These are phyloP conservation scores for Chaetoderma sp. DNA, from an alignment of 2,888 invertebrate genomes.

Conservation along the genomic window DNA sequence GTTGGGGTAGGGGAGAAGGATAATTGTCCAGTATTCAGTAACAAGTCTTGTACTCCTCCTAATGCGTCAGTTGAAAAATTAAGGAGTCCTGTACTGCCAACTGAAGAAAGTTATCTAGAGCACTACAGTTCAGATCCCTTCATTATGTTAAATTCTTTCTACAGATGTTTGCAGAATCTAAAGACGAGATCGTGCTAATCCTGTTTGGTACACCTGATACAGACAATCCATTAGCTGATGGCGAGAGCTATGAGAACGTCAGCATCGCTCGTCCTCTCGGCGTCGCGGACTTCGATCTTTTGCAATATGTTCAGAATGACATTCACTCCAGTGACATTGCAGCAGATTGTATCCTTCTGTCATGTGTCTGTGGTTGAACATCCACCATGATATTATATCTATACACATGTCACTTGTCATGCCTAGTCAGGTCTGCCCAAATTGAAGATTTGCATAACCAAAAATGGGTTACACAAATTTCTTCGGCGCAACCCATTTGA, in stretches of 20 bases:
- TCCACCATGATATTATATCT: not conserved
- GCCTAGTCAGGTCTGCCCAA: too few relatives aligned
- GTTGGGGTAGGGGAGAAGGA: too few relatives aligned
- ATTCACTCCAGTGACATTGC: constrained; percentile 69
- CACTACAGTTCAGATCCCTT: too few relatives aligned
- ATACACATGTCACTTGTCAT: not conserved
- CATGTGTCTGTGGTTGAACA: too few relatives aligned
- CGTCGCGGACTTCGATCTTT: constrained; percentile 76
- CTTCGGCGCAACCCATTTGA: too few relatives aligned
- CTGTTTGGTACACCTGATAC: constrained; percentile 77
- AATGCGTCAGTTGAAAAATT: too few relatives aligned
- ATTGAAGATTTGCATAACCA: too few relatives aligned
- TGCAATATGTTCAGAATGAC: constrained; percentile 68
- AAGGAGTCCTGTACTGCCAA: too few relatives aligned
- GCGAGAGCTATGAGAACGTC: constrained; percentile 74
- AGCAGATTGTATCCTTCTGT: constrained; percentile 75
- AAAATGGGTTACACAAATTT: too few relatives aligned
- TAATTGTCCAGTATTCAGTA: too few relatives aligned
- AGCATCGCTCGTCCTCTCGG: constrained; percentile 72
- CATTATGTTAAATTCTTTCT: constrained; percentile 21
- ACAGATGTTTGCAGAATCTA: constrained; percentile 77
- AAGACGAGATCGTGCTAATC: constrained; percentile 77
- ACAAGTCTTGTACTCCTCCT: too few relatives aligned
- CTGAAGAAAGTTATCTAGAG: too few relatives aligned
- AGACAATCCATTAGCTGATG: constrained; percentile 69